Conservation (phyloP, 2,113 vertebrate species). For the Lates calcarifer region DNA sequence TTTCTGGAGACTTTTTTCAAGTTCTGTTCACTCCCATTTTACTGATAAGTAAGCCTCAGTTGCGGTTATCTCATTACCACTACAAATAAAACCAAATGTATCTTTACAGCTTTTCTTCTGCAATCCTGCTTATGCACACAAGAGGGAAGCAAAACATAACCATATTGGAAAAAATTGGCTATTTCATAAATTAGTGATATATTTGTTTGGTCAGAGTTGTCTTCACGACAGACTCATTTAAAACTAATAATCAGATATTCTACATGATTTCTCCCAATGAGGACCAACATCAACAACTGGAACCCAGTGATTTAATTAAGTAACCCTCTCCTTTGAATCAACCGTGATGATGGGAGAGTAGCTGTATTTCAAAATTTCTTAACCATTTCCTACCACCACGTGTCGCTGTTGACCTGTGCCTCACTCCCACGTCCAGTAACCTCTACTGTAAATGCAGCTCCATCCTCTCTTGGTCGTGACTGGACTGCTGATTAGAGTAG, state of each 20-base stretch:
- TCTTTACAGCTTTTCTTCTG: neutral
- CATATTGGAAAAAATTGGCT: no score
- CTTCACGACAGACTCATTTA: neutral
- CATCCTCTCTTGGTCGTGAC: slow-evolving; percentile 62
- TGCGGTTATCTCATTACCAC: no score
- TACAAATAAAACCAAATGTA: no score
- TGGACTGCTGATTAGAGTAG: slow-evolving; percentile 63
- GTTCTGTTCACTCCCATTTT: no score
- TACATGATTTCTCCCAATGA: neutral
- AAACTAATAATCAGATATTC: neutral
- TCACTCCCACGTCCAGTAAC: neutral
- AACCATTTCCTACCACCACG: neutral
- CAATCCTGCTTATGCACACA: slow-evolving; percentile 23
- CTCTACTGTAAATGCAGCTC: slow-evolving; percentile 47
- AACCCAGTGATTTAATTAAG: neutral
- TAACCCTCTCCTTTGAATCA: neutral
- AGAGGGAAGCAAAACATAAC: slow-evolving; percentile 16
- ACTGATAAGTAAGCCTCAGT: no score
- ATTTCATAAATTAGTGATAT: neutral
- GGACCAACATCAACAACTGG: neutral
- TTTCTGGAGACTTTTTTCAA: no score
- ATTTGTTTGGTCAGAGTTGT: neutral
- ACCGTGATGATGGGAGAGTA: neutral
- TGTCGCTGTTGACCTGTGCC: slow-evolving; percentile 46
- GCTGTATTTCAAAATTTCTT: neutral